Evolutionary conservation across 2,888 invertebrate species (phyloP).

Genomic region (Calliscelio sp.): DNA sequence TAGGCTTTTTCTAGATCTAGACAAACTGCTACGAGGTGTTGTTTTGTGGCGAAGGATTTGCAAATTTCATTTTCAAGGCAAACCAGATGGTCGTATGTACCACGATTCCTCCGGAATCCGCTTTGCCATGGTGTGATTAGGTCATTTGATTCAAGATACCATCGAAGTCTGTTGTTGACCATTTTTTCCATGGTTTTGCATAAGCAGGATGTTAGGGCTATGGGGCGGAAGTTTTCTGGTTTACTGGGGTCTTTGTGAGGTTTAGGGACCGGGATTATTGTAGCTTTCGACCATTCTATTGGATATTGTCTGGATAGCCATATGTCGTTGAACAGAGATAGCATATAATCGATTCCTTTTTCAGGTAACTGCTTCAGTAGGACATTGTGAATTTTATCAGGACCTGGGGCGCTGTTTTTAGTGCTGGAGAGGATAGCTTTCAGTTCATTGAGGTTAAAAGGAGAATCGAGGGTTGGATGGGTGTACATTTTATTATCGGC

Average conservation of each 20-base stretch:
- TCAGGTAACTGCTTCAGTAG: not conserved
- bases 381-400: not conserved
- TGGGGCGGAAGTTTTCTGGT: too few species aligned
- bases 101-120: not conserved
- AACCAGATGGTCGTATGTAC: not conserved
- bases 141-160: not conserved
- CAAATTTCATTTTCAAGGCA: not conserved
- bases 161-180: not conserved
- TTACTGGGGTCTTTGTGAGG: too few species aligned
- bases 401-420: not conserved
- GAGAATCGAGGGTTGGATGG: not conserved
- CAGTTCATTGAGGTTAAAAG: not conserved
- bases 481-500: not conserved
- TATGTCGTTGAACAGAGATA: too few species aligned
- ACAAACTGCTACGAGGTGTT: too few species aligned
- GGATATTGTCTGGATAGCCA: too few species aligned
- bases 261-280: not conserved
- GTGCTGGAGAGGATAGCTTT: not conserved
- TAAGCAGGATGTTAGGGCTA: not conserved
- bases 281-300: too few species aligned
- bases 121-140: not conserved
- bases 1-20: not conserved
- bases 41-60: too few species aligned
- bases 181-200: not conserved
- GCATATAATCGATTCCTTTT: too few species aligned